Evolutionary conservation across 1,140 invertebrate genomes (phyloP).

Genomic region (Drosophila fuyamai): DNA sequence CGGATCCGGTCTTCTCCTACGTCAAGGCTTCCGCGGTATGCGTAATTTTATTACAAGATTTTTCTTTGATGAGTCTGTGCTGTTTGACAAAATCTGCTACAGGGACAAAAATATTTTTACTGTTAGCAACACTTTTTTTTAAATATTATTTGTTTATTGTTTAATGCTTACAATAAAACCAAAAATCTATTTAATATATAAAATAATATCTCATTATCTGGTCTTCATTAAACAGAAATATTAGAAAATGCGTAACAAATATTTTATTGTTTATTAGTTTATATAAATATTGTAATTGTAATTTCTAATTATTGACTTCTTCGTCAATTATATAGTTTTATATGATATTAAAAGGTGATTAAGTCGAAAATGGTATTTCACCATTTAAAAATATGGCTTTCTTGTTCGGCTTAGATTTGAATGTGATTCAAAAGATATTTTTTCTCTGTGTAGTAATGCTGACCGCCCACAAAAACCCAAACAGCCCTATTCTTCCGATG

Average conservation of each 20-base stretch:
- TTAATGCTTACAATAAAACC: no score
- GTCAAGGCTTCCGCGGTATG: constrained; percentile 59
- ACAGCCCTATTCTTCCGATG: constrained; percentile 14
- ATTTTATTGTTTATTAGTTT: no score
- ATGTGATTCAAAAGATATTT: neutral
- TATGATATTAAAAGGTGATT: no score
- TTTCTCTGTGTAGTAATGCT: neutral
- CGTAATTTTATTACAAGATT: constrained; percentile 77
- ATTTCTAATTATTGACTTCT: no score
- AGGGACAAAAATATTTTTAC: neutral
- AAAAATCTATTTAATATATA: no score
- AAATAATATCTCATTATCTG: no score
- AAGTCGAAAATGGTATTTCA: no score
- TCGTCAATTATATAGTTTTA: no score
- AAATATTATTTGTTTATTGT: neutral
- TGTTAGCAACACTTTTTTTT: neutral
- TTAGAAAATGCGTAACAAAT: neutral
- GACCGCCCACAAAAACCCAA: constrained; percentile 16
- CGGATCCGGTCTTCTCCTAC: constrained; percentile 20
- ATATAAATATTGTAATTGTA: no score
- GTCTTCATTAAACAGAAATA: no score
- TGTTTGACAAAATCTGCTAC: constrained; percentile 23
- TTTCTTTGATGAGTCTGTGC: constrained; percentile 64
- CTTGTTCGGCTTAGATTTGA: no score
- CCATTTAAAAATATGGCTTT: no score